Conservation (phyloP, 2,113 vertebrate genomes). For the Vulpes lagopus region DNA sequence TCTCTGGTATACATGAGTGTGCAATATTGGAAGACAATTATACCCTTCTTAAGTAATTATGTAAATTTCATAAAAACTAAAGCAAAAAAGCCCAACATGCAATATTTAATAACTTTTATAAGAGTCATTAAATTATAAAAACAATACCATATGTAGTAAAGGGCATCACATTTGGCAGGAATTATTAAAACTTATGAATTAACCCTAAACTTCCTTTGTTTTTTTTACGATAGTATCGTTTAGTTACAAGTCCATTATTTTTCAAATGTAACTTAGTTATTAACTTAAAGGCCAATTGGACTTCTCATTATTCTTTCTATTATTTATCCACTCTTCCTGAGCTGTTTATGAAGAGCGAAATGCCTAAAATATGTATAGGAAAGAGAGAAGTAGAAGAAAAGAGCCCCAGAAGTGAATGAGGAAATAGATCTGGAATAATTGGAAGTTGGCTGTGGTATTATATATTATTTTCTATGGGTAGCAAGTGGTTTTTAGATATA, state of each 20-base stretch:
- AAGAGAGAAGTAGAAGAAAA: slow-evolving; percentile 17
- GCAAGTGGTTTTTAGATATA: slow-evolving; percentile 54
- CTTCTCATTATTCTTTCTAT: slow-evolving; percentile 35
- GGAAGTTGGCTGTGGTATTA: neutral
- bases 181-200: slow-evolving; percentile 1
- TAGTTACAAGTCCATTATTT: neutral
- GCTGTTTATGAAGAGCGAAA: neutral
- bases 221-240: neutral
- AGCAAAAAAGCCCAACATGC: neutral
- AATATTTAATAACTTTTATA: neutral
- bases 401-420: neutral
- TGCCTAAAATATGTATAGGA: neutral
- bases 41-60: neutral
- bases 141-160: neutral
- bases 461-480: slow-evolving; percentile 35
- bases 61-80: neutral
- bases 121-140: slow-evolving; percentile 45
- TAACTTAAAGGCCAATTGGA: slow-evolving; percentile 1
- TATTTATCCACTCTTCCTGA: neutral
- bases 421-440: neutral
- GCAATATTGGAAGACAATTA: neutral
- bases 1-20: neutral
- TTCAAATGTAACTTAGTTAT: slow-evolving; percentile 1
- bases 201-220: slow-evolving; percentile 35
- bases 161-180: neutral